These are phyloP conservation scores for human (Homo sapiens) DNA, from an alignment of 2,113 vertebrate species.

Conservation along the genomic window GRCh38 chrX:47773001-47773500, in stretches of 20 bases:
- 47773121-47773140: not conserved
- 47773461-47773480: not conserved
- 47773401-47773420: not conserved
- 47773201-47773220: not conserved
- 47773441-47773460: not conserved
- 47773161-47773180: not conserved
- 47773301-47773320: not conserved
- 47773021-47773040: not conserved
- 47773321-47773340: not conserved
- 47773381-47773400: not conserved
- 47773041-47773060: not conserved
- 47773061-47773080: not conserved
- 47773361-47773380: not conserved
- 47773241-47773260: not conserved
- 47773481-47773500: not conserved
- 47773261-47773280: not conserved
- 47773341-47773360: not conserved
- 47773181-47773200: not conserved
- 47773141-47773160: not conserved
- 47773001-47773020: not conserved
- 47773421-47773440: not conserved
- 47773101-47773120: not conserved
- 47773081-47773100: not conserved
- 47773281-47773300: not conserved
- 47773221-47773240: not conserved